phyloP scores from a whole-genome alignment of 2,888 invertebrate genomes.

The Cylindroiulus punctatus region DNA sequence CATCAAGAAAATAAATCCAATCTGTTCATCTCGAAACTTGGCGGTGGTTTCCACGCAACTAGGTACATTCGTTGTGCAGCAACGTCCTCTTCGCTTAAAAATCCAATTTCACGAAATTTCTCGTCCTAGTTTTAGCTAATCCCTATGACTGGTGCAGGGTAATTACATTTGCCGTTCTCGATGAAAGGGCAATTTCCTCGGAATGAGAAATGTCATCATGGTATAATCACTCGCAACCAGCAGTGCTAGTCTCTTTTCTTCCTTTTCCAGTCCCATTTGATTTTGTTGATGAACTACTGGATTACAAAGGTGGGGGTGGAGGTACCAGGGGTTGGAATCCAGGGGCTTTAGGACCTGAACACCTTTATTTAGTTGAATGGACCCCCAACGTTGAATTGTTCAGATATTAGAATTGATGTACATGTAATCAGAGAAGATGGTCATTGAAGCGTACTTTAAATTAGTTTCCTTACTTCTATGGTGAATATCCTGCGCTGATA shows the following conservation, averaged over 20 bases:
- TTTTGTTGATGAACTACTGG: slow-evolving; percentile 19
- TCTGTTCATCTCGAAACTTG: slow-evolving; percentile 10
- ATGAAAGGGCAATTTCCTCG: slow-evolving; percentile 25
- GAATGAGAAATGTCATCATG: slow-evolving; percentile 34
- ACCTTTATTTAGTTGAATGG: too few species aligned
- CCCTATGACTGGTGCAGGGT: slow-evolving; percentile 19
- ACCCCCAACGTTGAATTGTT: too few species aligned
- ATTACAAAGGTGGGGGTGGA: too few species aligned
- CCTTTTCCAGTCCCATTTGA: background rate
- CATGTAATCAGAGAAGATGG: too few species aligned
- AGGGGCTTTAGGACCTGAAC: too few species aligned
- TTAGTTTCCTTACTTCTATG: too few species aligned
- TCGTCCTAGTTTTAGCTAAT: slow-evolving; percentile 45
- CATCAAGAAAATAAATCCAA: slow-evolving; percentile 43
- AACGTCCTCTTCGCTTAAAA: background rate
- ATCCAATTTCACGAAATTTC: background rate
- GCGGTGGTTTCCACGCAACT: slow-evolving; percentile 36
- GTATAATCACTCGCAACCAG: slow-evolving; percentile 24
- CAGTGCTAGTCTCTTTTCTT: background rate
- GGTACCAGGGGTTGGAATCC: too few species aligned
- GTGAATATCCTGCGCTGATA: too few species aligned
- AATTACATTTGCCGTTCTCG: slow-evolving; percentile 43
- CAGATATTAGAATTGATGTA: too few species aligned
- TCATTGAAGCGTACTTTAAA: too few species aligned
- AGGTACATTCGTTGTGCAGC: background rate